Base-by-base conservation (phyloP, 2,797 vertebrate genomes). In the Acanthornis magna region DNA sequence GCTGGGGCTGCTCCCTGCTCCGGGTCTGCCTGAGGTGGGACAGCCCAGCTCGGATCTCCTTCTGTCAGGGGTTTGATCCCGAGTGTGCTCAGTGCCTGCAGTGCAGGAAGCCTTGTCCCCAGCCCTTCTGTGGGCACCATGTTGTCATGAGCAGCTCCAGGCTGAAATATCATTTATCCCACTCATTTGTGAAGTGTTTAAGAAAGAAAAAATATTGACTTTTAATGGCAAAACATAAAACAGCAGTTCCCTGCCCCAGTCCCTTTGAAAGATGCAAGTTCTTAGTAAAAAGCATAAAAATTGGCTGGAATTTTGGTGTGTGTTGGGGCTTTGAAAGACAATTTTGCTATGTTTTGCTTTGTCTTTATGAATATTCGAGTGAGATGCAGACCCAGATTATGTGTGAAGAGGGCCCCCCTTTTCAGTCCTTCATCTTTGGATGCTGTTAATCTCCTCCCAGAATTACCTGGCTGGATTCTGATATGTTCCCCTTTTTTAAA, bases 181-280 rank as follows among this genome's bases (percentile, higher is more conserved):
- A 19, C 32, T 73, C 57, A 5, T 48, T 62, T 82, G 55, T 47
- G 13, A 82, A 61, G 38, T 47, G 47, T 61, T 87, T 83, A 29
- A 51, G 62, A 79, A 42, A 62, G 7, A 47, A 90, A 36, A 67
- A 34, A 11, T 14, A 51, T 1, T 68, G 53, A 47, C 47, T 89
- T 78, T 40, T 43, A 45, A 82, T 80, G 36, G 50, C 0, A 6
- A 54, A 67, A 40, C 29, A 12, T 66, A 47, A 50, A 89, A 5
- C 36, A 48, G 18, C 47, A 40, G 13, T 23, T 32, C 47, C 11
- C 12, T 0, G 0, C 51, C 51, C 32, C 11, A 54, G 4, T 30
- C 23, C 16, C 21, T 47, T 38, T 47, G 34, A 34, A 57, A 51
- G 45, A 16, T 45, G 34, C n/a, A 60, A 60, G 16, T 22, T 13